Base-by-base conservation (phyloP, 2,888 invertebrate genomes). In the Theretra japonica region DNA sequence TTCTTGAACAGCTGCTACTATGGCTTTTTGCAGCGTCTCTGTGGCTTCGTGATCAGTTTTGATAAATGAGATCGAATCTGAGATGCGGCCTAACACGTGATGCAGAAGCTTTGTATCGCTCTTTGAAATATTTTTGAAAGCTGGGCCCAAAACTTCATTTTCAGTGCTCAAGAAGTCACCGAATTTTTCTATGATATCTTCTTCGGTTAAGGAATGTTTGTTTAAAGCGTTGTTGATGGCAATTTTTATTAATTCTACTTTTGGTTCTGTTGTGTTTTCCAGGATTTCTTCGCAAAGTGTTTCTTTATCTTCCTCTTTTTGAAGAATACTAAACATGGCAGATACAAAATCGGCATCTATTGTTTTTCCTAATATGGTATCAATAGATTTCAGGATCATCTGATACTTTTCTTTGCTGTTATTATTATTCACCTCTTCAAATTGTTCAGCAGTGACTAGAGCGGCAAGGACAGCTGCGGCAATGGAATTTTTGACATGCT, bases 1-100 rank as follows among this genome's bases (percentile, higher is more conserved):
- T 81, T 96, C 95, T 82, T 96, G 95, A 0, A 96, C 95, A 0
- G 96, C 96, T 62, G 95, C 90, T 0, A 96, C 95, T 19, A 97
- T 96, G 4, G 96, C 96, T 81, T 95, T 95, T 83, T 96, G 96
- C 25, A 97, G 90, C 1, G 95, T 95, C 81, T 96, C 96, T 0
- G 95, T 94, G 0, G 96, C 96, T 81, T 96, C 96, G 72, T 95
- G 94, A 76, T 97, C 96, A 4, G 95, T 95, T 81, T 94, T 95
- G 0, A 96, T 93, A 30, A 94, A 93, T 0, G 95, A 95, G 11
- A 95, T 95, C n/a, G 96, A 95, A 68, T 95, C 92, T 19, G 96
- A 95, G 58, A 97, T 95, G 74, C 95, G 95, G 33, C 95, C 92
- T 15, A 96, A 88, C 8, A 97, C 95, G 68, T 95, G 93, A 8